Conservation (phyloP, 2,797 vertebrate genomes). For the Cercopithecus diana region DNA sequence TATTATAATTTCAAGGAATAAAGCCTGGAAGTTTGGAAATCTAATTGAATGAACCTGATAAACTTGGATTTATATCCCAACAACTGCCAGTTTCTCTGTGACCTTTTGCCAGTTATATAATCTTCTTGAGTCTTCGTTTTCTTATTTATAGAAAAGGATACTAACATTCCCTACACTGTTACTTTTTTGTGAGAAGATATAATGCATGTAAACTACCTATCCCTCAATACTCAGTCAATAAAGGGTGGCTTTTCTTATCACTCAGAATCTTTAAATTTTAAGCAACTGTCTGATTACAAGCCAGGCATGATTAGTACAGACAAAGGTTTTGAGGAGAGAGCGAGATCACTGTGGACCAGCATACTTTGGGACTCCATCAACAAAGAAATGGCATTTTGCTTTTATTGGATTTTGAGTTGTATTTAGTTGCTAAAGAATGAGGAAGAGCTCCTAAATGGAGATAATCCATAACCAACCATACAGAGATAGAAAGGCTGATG, state of each 20-base stretch:
- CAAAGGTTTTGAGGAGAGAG: neutral
- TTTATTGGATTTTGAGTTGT: neutral
- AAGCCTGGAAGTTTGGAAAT: neutral
- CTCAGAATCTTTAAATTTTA: neutral
- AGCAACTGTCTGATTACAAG: neutral
- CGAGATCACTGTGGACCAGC: neutral
- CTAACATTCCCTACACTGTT: neutral
- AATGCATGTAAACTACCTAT: neutral
- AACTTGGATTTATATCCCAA: neutral
- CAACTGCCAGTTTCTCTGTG: neutral
- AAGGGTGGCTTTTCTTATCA: neutral
- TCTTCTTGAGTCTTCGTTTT: neutral
- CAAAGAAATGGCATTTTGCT: neutral
- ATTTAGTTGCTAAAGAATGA: neutral
- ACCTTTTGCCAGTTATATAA: neutral
- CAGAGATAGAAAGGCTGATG: neutral
- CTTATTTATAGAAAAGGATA: neutral
- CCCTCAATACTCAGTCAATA: neutral
- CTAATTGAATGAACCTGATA: neutral
- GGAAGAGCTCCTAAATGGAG: neutral
- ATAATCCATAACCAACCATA: neutral
- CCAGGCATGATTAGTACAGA: neutral
- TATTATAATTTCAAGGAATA: neutral
- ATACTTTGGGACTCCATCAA: neutral
- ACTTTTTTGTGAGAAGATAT: neutral